Percentiles rank a stretch among this genome's conserved stretches.
Conservation (phyloP, 2,113 vertebrate species). For the Regulus satrapa region DNA sequence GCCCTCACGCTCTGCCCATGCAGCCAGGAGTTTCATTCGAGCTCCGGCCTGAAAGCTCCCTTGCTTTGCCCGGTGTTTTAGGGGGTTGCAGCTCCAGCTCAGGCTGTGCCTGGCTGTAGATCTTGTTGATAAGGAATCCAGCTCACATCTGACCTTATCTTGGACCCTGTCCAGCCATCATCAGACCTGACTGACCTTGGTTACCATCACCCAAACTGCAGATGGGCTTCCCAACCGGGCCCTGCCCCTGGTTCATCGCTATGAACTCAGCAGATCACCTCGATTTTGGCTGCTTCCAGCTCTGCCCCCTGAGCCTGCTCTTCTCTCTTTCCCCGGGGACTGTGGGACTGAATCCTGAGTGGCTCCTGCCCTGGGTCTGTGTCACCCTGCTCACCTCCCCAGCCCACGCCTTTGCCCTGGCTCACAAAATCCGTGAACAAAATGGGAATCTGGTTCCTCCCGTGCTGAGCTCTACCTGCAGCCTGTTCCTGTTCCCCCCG, state of each 20-base stretch:
- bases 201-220: not conserved
- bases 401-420: accelerated
- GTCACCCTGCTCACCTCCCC: not conserved
- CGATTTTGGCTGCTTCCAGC: not conserved
- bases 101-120: not conserved
- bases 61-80: accelerated
- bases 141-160: accelerated
- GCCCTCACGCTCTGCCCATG: not conserved
- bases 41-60: not conserved
- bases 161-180: accelerated
- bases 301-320: not conserved
- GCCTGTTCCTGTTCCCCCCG: no score
- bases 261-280: not conserved
- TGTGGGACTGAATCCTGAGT: not conserved
- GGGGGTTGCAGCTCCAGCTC: accelerated
- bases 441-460: no score
- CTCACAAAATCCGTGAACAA: no score
- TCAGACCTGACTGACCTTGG: not conserved
- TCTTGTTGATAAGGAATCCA: accelerated
- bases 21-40: not conserved
- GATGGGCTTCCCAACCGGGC: not conserved
- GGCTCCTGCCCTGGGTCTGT: not conserved
- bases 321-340: not conserved
- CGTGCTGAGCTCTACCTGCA: no score
- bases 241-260: accelerated